Conservation (phyloP, 1,140 invertebrate genomes). For the Drosophila arawakana region DNA sequence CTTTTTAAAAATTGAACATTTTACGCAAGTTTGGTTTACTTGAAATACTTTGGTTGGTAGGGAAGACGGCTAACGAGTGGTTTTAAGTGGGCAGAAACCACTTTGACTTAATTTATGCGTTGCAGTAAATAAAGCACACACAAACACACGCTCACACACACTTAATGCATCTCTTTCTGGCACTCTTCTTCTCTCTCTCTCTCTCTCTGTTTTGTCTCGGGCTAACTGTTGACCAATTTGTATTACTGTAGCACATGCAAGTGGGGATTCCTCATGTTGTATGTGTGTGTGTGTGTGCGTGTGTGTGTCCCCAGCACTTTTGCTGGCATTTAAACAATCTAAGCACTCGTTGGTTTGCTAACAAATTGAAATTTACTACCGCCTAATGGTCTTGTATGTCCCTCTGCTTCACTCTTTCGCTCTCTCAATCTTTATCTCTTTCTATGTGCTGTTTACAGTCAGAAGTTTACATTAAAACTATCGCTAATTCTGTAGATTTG, state of each 20-base stretch:
- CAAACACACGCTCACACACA: slow-evolving; percentile 49
- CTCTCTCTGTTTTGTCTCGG: slow-evolving; percentile 15
- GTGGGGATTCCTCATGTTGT: not conserved
- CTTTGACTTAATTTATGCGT: slow-evolving; percentile 67
- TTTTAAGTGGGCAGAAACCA: slow-evolving; percentile 38
- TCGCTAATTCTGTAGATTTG: slow-evolving; percentile 14
- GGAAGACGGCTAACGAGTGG: slow-evolving; percentile 7
- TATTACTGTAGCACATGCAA: slow-evolving; percentile 35
- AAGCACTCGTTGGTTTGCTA: slow-evolving; percentile 26
- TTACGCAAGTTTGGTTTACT: not conserved
- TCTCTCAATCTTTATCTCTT: not conserved
- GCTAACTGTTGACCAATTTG: slow-evolving; percentile 67
- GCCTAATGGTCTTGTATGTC: slow-evolving; percentile 2
- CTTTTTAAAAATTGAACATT: slow-evolving; percentile 64
- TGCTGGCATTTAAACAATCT: slow-evolving; percentile 63
- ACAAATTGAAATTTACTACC: slow-evolving; percentile 68
- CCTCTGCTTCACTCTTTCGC: not conserved
- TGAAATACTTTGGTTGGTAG: not conserved
- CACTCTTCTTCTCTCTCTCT: not conserved
- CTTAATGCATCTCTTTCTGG: slow-evolving; percentile 15
- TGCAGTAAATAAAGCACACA: slow-evolving; percentile 57
- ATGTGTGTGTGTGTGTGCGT: slow-evolving; percentile 24
- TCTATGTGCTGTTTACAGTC: not conserved
- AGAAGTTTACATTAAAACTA: slow-evolving; percentile 5
- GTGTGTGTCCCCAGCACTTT: slow-evolving; percentile 33